Base-by-base conservation (phyloP, 2,113 vertebrate species). In the Apus apus region DNA sequence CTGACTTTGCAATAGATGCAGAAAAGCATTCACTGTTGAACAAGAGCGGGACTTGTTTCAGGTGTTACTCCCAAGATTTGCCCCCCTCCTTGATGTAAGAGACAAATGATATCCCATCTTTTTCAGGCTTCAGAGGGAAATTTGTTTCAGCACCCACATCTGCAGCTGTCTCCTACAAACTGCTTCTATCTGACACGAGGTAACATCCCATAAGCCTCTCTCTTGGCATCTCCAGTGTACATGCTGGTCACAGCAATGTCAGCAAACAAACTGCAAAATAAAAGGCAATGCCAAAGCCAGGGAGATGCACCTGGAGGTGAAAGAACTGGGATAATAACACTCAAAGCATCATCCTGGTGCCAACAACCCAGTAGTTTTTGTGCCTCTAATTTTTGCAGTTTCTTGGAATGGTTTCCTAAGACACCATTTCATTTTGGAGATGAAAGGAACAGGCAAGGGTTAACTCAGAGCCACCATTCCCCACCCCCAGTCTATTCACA, bases 201-300 rank as follows among this genome's bases (percentile, higher is more conserved):
- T 71, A 53, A 40, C 4, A 22, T 56, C 88, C 83, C 17, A 2
- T 22, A 72, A 81, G 45, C 79, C 79, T 94, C 88, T 95, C 92
- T 88, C 73, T 74, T 93, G 90, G 64, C 87, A 88, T 62, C 2
- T 1, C 45, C 3, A 2, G 26, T 21, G 34, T 43, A 94, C 76
- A 11, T 78, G 53, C 75, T 45, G 86, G 93, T 94, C 95, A 75
- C 30, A 75, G 53, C 54, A 38, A 58, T 90, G 76, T 73, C 92
- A 93, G 80, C 61, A 73, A 93, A 45, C 94, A 87, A 85, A 82
- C 95, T 93, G 94, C 93, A 90, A 96, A 96, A 92, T 5, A 9
- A 72, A 85, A 86, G 56, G 45, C 43, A 64, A 80, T 27, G 38
- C 51, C 85, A 71, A 85, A 90, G 85, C 67, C 82, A 90, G 65